Evolutionary conservation across 2,888 invertebrate genomes (phyloP), one percentile per base, ranked within the genome.

Genomic region (Caenorhabditis sinica): DNA sequence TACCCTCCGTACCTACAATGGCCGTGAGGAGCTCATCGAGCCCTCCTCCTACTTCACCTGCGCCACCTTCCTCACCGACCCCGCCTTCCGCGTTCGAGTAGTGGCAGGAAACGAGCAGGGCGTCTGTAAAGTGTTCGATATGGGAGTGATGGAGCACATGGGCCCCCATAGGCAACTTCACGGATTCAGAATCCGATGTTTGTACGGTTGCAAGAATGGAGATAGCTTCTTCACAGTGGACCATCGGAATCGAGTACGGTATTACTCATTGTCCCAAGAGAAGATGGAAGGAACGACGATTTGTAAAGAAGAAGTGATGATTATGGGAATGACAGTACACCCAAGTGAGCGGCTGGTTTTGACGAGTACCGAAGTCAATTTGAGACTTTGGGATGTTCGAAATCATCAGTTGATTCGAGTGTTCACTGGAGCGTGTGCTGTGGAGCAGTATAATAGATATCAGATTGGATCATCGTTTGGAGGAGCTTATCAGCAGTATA

Each of bases 51-150:
- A 30, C 58, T 58, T 49, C 63, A 71, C 79, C 11, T 74, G 77
- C 60, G 72, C 43, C 43, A 63, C 77, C 4, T 83, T 80, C 51
- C 77, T 82, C 45, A 51, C 74, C 1, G n/a, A 58, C 6, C 28
- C 49, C n/a, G 2, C 25, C 15, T 23, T 8, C 3, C 69, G 45
- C 20, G 58, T 72, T 20, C 69, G 74, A 25, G 56, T 87, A 0
- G 83, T 86, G 1, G 84, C 82, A 33, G 87, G 74, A 53, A 82
- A 82, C 56, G 86, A 87, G 33, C 40, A 66, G 9, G 87, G 87
- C 13, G 56, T 63, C 15, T 45, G 86, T 13, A 75, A 69, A 36
- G 51, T 82, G 9, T 66, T 73, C 51, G 80, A 84, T 20, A 33
- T 85, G 40, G 56, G 5, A 3, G 23, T 40, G 8, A 45, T n/a